Percentiles rank a stretch among this genome's conserved stretches.
Evolutionary conservation across 53 echinoderm and acorn worm species (phyloP).

Genomic region (Echinarachnius parma): DNA sequence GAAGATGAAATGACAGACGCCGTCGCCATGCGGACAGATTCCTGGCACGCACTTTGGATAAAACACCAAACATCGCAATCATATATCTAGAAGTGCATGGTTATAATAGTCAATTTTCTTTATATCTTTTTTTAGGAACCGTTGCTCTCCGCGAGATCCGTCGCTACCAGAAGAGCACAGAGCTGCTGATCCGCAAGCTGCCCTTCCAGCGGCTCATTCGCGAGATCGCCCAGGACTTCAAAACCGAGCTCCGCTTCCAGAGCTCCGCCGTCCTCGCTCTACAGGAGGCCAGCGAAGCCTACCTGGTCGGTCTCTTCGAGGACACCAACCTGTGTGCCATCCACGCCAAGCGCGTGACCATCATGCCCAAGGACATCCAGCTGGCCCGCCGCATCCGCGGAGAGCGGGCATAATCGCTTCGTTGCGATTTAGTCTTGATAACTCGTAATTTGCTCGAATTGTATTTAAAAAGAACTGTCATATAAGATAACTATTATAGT

Average conservation of each 20-base stretch:
- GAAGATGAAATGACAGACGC: too few species aligned
- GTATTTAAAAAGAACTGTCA: too few species aligned
- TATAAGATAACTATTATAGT: too few species aligned
- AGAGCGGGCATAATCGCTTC: slow-evolving; percentile 52
- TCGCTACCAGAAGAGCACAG: slow-evolving; percentile 97
- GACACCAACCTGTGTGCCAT: slow-evolving; percentile 96
- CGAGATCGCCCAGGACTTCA: slow-evolving; percentile 98
- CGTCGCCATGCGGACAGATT: too few species aligned
- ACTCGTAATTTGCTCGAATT: too few species aligned
- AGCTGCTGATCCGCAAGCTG: slow-evolving; percentile 93
- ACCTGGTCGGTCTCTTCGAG: slow-evolving; percentile 87
- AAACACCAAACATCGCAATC: too few species aligned
- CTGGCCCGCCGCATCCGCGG: slow-evolving; percentile 92
- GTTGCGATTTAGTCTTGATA: too few species aligned
- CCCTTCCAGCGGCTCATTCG: slow-evolving; percentile 94
- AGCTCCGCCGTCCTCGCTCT: slow-evolving; percentile 83
- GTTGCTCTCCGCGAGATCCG: slow-evolving; percentile 93
- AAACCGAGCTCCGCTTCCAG: slow-evolving; percentile 93
- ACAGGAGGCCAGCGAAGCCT: slow-evolving; percentile 91
- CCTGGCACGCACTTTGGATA: too few species aligned
- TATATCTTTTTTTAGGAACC: slow-evolving; percentile 26
- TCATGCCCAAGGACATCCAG: slow-evolving; percentile 94
- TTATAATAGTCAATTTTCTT: too few species aligned
- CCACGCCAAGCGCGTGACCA: slow-evolving; percentile 92
- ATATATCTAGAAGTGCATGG: too few species aligned